A percentile compares a stretch with the other conserved stretches of the same genome.
phyloP scores from a whole-genome alignment of 1,140 invertebrate species.

The Amphibalanus amphitrite region DNA sequence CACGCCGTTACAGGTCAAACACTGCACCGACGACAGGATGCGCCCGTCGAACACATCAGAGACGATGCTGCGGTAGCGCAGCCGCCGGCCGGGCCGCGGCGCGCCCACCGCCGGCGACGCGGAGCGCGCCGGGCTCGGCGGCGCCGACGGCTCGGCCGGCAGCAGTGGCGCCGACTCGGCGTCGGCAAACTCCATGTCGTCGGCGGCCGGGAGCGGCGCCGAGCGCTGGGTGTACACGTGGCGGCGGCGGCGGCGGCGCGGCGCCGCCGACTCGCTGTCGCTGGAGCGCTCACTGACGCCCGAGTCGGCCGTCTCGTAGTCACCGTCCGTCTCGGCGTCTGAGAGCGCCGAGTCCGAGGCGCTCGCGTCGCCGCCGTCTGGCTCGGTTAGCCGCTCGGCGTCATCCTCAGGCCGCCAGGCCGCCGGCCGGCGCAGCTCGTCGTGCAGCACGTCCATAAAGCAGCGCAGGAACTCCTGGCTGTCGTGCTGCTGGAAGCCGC shows the following conservation, averaged over 20 bases:
- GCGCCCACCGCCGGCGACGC: conserved; percentile 7
- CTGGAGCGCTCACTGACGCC: conserved; percentile 40
- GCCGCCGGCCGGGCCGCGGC: conserved; percentile 7
- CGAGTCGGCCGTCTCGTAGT: conserved; percentile 73
- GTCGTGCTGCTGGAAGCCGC: conserved; percentile 80
- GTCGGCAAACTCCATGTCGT: conserved; percentile 22
- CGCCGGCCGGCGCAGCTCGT: conserved; percentile 64
- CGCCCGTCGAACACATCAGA: conserved; percentile 85
- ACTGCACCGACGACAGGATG: conserved; percentile 76
- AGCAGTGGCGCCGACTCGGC: conserved; percentile 19
- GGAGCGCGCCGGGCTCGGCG: conserved; percentile 7
- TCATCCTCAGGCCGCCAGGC: conserved; percentile 18
- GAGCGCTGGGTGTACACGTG: conserved; percentile 6
- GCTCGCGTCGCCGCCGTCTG: conserved; percentile 5
- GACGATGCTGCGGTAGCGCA: conserved; percentile 18
- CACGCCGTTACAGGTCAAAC: conserved; percentile 71
- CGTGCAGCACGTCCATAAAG: conserved; percentile 95
- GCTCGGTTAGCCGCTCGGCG: conserved; percentile 16
- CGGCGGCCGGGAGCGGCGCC: neutral
- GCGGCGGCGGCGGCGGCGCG: conserved; percentile 4
- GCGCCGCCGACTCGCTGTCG: neutral
- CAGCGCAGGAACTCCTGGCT: conserved; percentile 94
- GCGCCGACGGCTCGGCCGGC: conserved; percentile 12
- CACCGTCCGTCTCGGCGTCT: conserved; percentile 18
- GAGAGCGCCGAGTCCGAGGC: conserved; percentile 16